Base-by-base conservation (phyloP, 2,888 invertebrate genomes). In the Coenonympha glycerion region DNA sequence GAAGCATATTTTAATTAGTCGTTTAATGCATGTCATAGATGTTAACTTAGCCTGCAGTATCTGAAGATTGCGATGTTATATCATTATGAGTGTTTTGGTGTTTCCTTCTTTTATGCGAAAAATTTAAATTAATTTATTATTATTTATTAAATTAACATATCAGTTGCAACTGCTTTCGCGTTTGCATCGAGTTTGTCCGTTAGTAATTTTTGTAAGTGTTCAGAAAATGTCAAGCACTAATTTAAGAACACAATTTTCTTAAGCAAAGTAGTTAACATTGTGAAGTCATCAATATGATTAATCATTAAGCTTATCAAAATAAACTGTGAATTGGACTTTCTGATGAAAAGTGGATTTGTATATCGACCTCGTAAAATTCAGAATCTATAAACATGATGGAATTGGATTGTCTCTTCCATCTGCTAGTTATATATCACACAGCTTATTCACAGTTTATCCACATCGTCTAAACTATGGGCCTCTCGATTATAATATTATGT, bases 11-110 rank as follows among this genome's bases (percentile, higher is more conserved):
- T 82, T 82, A 85, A 81, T 77, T 82, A 83, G 80, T 71, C 63
- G 68, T 80, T 81, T 81, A 83, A 79, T 85, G 79, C 82, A 82
- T 84, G 82, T 79, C 71, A 73, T 85, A 84, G 82, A 71, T 76
- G 70, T 83, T n/a, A n/a, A 80, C 77, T 73, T 71, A 64, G 73
- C 71, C 70, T n/a, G n/a, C 69, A 70, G 67, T 77, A 61, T 71
- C 64, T 13, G 66, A 59, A 63, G 63, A 69, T 69, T 67, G 71
- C 67, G 65, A 68, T 65, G 64, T 28, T 48, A 31, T 21, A 31
- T n/a, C n/a, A n/a, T 39, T n/a, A n/a, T n/a, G 33, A 13, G 40
- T 28, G 66, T 73, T 72, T 67, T 68, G 63, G 62, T 68, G 65
- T 63, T 68, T 65, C n/a, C n/a, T n/a, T n/a, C n/a, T 74, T 55